A percentile compares a stretch with the other conserved stretches of the same genome.
Evolutionary conservation across 1,140 invertebrate species (phyloP).

Genomic region (Temnothorax nylanderi): DNA sequence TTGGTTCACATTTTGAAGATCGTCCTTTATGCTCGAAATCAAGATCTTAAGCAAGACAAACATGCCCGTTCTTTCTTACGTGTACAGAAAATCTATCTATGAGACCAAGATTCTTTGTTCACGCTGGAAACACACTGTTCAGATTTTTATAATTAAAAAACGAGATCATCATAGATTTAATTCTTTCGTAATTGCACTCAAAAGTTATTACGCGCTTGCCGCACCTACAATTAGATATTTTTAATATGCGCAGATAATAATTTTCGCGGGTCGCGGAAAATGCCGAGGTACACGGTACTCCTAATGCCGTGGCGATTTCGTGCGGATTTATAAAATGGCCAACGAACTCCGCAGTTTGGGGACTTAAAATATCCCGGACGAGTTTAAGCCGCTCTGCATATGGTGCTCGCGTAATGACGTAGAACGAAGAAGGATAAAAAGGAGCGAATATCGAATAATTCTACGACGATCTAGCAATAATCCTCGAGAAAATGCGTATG

Average conservation of each 20-base stretch:
- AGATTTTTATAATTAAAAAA: constrained; percentile 6
- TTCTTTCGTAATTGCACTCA: neutral
- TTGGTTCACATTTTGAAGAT: constrained; percentile 22
- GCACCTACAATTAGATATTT: neutral
- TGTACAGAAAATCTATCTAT: neutral
- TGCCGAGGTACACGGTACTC: neutral
- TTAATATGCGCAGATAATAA: constrained; percentile 18
- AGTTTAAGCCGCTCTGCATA: constrained; percentile 19
- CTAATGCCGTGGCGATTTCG: neutral
- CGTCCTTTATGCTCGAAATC: constrained; percentile 13
- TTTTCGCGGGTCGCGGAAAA: constrained; percentile 1
- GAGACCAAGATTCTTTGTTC: neutral
- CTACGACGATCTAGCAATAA: constrained; percentile 17
- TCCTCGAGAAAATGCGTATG: neutral
- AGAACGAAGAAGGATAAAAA: constrained; percentile 8
- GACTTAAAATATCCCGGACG: constrained; percentile 28
- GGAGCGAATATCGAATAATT: constrained; percentile 2
- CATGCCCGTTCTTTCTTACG: no score
- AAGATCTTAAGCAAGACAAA: constrained; percentile 3
- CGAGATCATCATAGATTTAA: neutral
- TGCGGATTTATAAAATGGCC: constrained; percentile 40
- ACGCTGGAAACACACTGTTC: neutral
- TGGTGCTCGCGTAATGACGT: constrained; percentile 25
- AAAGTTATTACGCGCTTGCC: neutral
- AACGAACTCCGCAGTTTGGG: neutral